Evolutionary conservation across 23 tunicate species (phyloP), one percentile per base, ranked within the genome.

Genomic region (Trididemnum nubilum): DNA sequence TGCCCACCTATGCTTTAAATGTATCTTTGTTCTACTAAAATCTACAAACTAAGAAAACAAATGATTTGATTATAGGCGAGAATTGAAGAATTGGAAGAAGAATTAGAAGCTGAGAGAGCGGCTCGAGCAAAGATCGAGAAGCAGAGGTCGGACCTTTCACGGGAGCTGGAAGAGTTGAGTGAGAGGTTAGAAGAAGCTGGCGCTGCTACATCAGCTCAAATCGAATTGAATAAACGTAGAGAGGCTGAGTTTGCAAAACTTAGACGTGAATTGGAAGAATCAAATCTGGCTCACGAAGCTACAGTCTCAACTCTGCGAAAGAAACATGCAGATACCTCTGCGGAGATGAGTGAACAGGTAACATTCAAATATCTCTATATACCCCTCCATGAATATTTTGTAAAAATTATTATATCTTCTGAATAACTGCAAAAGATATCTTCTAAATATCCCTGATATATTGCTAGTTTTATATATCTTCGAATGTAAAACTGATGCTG

Each of bases 61-160:
- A n/a, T n/a, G n/a, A n/a, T n/a, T n/a, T n/a, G n/a, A n/a, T 44
- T 44, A 44, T 44, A 90, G 90, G 95, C 96, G 0, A 66, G 96
- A 37, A 90, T 95, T 73, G 99, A 95, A 83, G 99, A 95, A 74
- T 86, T 95, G 1, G 99, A 95, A 79, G 99, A 95, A 67, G 99
- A 95, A 39, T 76, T 95, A 67, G 99, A 95, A 72, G 95, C 99
- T 23, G 99, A 95, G 36, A 63, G 99, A 78, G 89, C 89, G 1
- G 96, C 92, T 52, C 83, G 99, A 2, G 93, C 98, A 0, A 94
- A 94, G 54, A 86, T 91, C 35, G 98, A 94, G 61, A 94, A 94
- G 95, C 95, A 89, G 69, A 82, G 88, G 76, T 82, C 86, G 12
- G 99, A 95, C 67, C 78, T 96, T 49, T 87, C 95, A 1, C 81